phyloP scores from a whole-genome alignment of 2,797 vertebrate genomes.

The Lophura swinhoii region DNA sequence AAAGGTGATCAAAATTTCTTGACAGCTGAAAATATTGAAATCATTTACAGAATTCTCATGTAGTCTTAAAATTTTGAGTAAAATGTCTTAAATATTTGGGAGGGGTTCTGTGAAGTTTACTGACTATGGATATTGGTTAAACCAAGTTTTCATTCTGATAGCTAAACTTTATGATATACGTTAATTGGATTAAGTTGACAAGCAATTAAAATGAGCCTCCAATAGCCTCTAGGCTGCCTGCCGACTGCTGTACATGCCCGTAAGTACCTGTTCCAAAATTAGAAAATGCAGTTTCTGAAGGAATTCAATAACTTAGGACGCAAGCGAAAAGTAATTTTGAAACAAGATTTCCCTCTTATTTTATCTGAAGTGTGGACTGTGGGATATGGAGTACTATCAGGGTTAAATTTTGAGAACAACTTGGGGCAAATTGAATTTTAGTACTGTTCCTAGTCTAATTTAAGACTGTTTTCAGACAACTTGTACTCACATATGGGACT shows the following conservation, averaged over 20 bases:
- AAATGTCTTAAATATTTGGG: background rate
- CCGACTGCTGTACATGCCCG: background rate
- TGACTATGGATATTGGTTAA: background rate
- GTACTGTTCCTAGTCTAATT: background rate
- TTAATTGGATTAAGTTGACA: conserved; percentile 17
- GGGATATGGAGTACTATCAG: background rate
- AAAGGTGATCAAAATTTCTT: background rate
- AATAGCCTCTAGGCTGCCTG: conserved; percentile 12
- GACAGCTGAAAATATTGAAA: background rate
- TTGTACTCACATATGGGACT: background rate
- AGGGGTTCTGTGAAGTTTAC: background rate
- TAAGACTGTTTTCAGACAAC: background rate
- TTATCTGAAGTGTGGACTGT: background rate
- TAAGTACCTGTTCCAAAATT: conserved; percentile 7
- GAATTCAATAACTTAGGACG: background rate
- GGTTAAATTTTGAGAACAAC: background rate
- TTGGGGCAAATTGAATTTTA: background rate
- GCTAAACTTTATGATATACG: background rate
- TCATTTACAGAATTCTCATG: rapidly evolving
- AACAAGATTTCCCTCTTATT: background rate
- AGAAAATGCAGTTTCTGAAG: background rate
- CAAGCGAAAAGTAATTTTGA: background rate
- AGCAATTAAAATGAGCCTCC: conserved; percentile 42
- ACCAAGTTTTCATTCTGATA: background rate
- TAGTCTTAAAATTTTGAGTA: background rate